Conservation (phyloP, 2,113 vertebrate species). For the Vulpes vulpes region DNA sequence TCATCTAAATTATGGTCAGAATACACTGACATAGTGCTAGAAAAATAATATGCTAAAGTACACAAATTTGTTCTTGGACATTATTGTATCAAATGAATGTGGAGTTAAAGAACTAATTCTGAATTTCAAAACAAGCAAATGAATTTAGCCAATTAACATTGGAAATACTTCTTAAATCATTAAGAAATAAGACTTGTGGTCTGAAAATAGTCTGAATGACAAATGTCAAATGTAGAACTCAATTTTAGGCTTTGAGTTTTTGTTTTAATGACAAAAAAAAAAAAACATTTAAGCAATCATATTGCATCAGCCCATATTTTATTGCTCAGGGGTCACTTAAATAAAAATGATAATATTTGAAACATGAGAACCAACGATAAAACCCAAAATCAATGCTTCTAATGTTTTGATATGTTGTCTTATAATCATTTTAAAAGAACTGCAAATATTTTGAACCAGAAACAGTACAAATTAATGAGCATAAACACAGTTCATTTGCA, state of each 20-base stretch:
- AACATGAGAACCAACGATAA: background rate
- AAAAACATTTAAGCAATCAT: conserved; percentile 54
- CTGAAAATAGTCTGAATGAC: conserved; percentile 17
- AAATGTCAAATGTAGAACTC: conserved; percentile 30
- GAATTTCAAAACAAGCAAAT: conserved; percentile 45
- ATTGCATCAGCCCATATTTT: background rate
- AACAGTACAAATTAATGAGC: background rate
- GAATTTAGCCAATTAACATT: background rate
- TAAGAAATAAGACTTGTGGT: conserved; percentile 8
- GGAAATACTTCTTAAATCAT: background rate
- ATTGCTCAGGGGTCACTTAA: background rate
- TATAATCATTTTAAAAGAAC: conserved; percentile 12
- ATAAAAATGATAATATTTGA: background rate
- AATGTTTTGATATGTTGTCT: background rate
- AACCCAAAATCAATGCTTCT: background rate
- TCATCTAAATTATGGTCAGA: background rate
- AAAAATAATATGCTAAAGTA: background rate
- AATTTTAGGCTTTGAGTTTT: background rate
- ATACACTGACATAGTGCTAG: background rate
- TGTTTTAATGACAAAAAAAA: conserved; percentile 52
- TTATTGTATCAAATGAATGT: background rate
- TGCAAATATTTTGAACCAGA: background rate
- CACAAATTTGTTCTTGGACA: background rate
- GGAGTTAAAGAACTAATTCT: background rate
- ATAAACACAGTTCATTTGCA: background rate